Evolutionary conservation across 2,113 vertebrate genomes (phyloP).

Genomic region (Nothobranchius furzeri): DNA sequence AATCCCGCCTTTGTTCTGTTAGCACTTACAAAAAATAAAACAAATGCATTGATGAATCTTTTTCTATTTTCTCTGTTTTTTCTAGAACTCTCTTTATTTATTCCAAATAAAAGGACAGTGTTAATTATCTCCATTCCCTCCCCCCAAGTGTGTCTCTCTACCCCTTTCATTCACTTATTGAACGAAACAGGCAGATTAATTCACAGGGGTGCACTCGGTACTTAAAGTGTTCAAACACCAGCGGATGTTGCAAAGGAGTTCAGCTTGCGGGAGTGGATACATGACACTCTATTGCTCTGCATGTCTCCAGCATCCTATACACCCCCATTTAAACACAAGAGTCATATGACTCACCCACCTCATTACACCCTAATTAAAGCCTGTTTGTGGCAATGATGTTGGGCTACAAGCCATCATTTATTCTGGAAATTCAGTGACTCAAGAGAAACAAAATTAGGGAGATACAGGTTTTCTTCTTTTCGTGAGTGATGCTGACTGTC

Average conservation of each 20-base stretch:
- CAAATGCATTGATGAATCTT: slow-evolving; percentile 62
- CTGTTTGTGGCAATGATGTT: slow-evolving; percentile 30
- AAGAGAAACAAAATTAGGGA: background rate
- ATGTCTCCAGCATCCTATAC: slow-evolving; percentile 55
- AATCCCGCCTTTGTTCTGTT: slow-evolving; percentile 70
- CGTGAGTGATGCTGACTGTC: background rate
- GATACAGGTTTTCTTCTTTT: background rate
- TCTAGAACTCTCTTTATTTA: slow-evolving; percentile 12
- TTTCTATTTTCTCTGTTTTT: slow-evolving; percentile 14
- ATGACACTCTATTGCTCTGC: slow-evolving; percentile 55
- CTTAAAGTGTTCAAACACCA: slow-evolving; percentile 64
- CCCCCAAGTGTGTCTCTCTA: slow-evolving; percentile 1
- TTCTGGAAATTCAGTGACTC: slow-evolving; percentile 11
- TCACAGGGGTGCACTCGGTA: slow-evolving; percentile 65
- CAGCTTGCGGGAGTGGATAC: slow-evolving; percentile 44
- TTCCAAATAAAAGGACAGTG: slow-evolving; percentile 47
- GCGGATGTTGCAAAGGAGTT: slow-evolving; percentile 50
- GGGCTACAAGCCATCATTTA: slow-evolving; percentile 30
- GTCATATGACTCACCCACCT: slow-evolving; percentile 53
- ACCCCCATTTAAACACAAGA: slow-evolving; percentile 53
- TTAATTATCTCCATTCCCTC: slow-evolving; percentile 50
- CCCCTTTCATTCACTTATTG: slow-evolving; percentile 47
- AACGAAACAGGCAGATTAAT: slow-evolving; percentile 60
- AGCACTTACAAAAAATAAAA: slow-evolving; percentile 31
- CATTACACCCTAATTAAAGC: slow-evolving; percentile 48